Percentiles rank a stretch among this genome's conserved stretches.
These are phyloP conservation scores for Microctonus hyperodae DNA, from an alignment of 2,888 invertebrate genomes.

Conservation along the genomic window DNA sequence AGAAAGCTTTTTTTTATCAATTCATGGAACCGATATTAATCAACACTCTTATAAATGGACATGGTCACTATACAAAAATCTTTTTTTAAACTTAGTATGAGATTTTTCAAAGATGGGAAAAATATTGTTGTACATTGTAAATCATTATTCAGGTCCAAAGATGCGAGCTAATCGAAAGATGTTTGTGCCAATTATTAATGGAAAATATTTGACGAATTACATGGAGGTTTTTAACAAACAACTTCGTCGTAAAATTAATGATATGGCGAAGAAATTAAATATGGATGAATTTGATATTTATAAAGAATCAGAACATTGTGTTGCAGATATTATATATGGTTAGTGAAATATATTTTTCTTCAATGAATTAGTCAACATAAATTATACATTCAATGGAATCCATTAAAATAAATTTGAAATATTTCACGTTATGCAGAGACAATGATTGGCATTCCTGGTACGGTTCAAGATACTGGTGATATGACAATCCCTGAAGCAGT, in stretches of 20 bases:
- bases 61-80: neutral
- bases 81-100: neutral
- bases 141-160: too few relatives aligned
- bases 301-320: neutral
- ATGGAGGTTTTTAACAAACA: conserved; percentile 5
- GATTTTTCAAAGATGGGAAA: too few relatives aligned
- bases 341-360: neutral
- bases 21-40: neutral
- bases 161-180: neutral
- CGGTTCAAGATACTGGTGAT: too few relatives aligned
- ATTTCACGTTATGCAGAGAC: too few relatives aligned
- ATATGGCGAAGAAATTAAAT: neutral
- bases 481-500: too few relatives aligned
- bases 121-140: too few relatives aligned
- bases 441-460: too few relatives aligned
- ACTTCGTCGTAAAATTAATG: neutral
- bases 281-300: conserved; percentile 10
- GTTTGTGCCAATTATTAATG: neutral
- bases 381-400: too few relatives aligned
- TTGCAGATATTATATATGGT: conserved; percentile 9
- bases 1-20: neutral
- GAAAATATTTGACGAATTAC: conserved; percentile 4
- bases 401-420: too few relatives aligned
- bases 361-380: neutral
- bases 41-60: neutral